Evolutionary conservation across 2,113 vertebrate species (phyloP).

Genomic region (Hypanus sabinus): DNA sequence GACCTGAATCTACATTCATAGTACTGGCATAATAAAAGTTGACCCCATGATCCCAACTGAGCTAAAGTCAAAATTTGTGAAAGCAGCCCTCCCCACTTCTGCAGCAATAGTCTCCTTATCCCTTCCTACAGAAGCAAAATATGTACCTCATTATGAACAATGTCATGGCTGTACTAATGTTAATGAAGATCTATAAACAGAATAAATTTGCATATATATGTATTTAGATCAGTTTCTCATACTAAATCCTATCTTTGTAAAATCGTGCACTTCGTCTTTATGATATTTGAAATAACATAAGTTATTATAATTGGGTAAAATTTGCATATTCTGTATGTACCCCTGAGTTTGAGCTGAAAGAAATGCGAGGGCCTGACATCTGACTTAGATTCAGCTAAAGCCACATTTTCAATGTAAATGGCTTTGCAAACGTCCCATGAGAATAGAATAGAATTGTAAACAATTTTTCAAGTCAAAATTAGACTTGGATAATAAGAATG

Average conservation of each 20-base stretch:
- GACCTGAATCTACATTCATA: background rate
- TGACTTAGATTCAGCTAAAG: background rate
- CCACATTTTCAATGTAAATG: background rate
- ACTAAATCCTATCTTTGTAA: background rate
- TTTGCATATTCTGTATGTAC: constrained; percentile 1
- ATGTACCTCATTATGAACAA: background rate
- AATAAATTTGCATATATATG: constrained; percentile 18
- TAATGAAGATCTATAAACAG: background rate
- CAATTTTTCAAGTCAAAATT: background rate
- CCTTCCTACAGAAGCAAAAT: background rate
- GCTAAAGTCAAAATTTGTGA: background rate
- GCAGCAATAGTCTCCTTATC: background rate
- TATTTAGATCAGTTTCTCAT: background rate
- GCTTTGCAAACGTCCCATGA: constrained; percentile 9
- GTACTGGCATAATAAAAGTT: background rate
- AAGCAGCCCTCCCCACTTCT: background rate
- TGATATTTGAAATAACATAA: constrained; percentile 10
- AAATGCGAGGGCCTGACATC: background rate
- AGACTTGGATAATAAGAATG: background rate
- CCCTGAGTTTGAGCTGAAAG: background rate
- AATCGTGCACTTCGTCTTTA: background rate
- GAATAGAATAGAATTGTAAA: background rate
- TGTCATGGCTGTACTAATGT: background rate
- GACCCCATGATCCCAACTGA: background rate
- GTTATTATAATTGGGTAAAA: constrained; percentile 19